These are phyloP conservation scores for Petrolisthes cinctipes DNA, from an alignment of 2,888 invertebrate genomes.

Conservation along the genomic window DNA sequence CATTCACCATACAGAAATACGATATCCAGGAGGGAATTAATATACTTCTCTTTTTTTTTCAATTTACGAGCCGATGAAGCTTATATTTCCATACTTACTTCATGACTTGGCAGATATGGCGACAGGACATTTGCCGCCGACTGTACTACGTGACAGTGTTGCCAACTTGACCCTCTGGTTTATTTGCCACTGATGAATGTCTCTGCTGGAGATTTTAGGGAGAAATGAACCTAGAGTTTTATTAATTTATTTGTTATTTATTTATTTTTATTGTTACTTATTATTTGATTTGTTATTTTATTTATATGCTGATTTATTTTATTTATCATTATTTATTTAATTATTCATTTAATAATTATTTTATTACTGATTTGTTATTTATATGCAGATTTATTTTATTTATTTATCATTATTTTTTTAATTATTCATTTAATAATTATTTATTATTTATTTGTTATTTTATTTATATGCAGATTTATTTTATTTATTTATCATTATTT, in stretches of 20 bases:
- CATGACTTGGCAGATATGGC: too few relatives aligned
- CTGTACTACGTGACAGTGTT: too few relatives aligned
- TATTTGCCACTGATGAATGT: too few relatives aligned
- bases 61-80: too few relatives aligned
- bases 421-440: neutral
- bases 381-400: neutral
- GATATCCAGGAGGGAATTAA: too few relatives aligned
- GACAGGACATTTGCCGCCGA: too few relatives aligned
- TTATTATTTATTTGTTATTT: neutral
- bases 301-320: neutral
- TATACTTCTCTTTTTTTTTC: too few relatives aligned
- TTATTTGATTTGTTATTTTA: neutral
- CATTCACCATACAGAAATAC: too few relatives aligned
- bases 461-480: neutral
- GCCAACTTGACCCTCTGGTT: too few relatives aligned
- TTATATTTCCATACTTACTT: too few relatives aligned
- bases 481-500: neutral
- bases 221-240: neutral
- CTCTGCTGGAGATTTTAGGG: too few relatives aligned
- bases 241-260: neutral
- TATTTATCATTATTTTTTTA: neutral
- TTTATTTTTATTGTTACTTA: neutral
- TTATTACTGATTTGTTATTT: neutral
- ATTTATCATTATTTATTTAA: neutral
- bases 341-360: neutral